A percentile compares a stretch with the other conserved stretches of the same genome.
Conservation (phyloP, 2,113 vertebrate species). For the Anas platyrhynchos region DNA sequence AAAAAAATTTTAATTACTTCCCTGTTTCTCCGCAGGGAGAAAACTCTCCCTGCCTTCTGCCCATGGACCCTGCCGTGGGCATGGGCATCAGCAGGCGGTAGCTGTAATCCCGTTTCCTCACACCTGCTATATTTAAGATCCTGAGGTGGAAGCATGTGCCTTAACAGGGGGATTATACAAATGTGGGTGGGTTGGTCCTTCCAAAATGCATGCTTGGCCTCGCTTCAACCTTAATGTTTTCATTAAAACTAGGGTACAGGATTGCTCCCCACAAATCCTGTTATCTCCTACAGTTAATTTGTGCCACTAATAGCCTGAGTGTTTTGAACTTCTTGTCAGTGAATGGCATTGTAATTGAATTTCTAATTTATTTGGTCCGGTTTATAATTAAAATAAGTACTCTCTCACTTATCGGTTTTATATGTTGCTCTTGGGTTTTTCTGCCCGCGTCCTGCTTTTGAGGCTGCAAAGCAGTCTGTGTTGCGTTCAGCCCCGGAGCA, state of each 20-base stretch:
- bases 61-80: background rate
- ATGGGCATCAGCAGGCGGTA: background rate
- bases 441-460: background rate
- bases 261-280: background rate
- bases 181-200: background rate
- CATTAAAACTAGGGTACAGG: background rate
- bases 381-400: slow-evolving; percentile 34
- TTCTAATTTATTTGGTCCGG: background rate
- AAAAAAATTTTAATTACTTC: background rate
- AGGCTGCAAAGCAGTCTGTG: background rate
- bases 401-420: background rate
- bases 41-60: background rate
- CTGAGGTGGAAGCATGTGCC: background rate
- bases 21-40: background rate
- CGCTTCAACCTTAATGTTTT: background rate
- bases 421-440: background rate
- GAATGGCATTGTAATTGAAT: background rate
- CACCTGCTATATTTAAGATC: background rate
- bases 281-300: background rate
- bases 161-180: no score
- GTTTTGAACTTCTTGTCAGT: background rate
- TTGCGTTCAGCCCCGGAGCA: background rate
- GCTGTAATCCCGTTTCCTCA: background rate
- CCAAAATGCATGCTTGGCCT: no score
- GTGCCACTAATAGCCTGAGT: background rate